Conservation (phyloP, 2,113 vertebrate genomes). For the Odobenus rosmarus region DNA sequence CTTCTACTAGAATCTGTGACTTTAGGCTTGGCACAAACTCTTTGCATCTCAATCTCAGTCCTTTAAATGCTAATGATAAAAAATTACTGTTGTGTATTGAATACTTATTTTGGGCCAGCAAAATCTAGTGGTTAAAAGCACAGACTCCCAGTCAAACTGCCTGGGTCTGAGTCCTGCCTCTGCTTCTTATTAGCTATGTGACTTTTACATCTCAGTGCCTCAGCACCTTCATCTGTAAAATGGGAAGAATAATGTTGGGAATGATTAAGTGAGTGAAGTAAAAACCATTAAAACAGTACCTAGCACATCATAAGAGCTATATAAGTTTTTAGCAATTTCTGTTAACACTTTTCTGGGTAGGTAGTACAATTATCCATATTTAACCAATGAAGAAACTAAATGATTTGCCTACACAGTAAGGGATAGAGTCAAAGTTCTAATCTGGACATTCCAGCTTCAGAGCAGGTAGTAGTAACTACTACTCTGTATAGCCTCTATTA, state of each 20-base stretch:
- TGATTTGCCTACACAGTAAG: not conserved
- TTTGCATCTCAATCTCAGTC: not conserved
- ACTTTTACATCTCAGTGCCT: not conserved
- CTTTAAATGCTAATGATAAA: not conserved
- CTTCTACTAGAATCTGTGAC: not conserved
- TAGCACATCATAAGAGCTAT: not conserved
- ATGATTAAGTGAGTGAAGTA: not conserved
- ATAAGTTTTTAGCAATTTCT: not conserved
- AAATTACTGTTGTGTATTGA: not conserved
- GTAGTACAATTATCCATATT: not conserved
- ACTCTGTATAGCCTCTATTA: not conserved
- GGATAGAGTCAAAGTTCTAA: not conserved
- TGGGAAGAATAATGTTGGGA: not conserved
- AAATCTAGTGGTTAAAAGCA: not conserved
- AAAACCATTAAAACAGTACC: not conserved
- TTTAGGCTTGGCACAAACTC: not conserved
- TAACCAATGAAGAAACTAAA: not conserved
- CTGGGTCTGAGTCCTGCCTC: not conserved
- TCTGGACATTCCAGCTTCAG: not conserved
- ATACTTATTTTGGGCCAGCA: not conserved
- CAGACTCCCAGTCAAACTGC: not conserved
- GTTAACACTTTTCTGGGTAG: not conserved
- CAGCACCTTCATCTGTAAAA: not conserved
- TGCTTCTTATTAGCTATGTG: not conserved
- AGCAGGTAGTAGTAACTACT: not conserved